Base-by-base conservation (phyloP, 2,888 invertebrate species). In the Matsumyia berberina region DNA sequence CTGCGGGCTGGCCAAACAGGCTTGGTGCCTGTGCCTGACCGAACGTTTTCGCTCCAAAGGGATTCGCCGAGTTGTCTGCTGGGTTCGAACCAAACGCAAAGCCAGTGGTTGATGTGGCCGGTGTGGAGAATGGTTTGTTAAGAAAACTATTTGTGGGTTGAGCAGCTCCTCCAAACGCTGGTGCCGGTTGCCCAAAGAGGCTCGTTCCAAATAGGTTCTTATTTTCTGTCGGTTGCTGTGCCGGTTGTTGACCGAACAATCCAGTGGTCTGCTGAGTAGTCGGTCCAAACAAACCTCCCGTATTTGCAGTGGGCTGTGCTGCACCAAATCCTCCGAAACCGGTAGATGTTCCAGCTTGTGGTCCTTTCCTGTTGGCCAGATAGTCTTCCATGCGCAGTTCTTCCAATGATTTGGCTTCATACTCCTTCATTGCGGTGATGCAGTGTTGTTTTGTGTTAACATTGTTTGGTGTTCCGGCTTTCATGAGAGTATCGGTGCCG, bases 351-450 rank as follows among this genome's bases (percentile, higher is more conserved):
- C 92, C 89, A 33, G 92, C 90, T 87, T 93, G 93, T 15, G 92
- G 93, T 42, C 98, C 97, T 92, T 99, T 99, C 2, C 98, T 93
- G 64, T 97, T 97, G 0, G 96, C 96, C 24, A 94, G 92, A 91
- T 99, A 99, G 92, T 99, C 99, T 89, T 99, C 99, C 70, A 96
- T 92, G 8, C 99, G 94, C 4, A 99, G 92, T 91, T 99, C 99
- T 92, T 99, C 99, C 24, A 99, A 92, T 0, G 97, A 97, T 91
- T 99, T 99, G 58, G 91, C 92, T 89, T 99, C 99, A 90, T 99
- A 99, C 90, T 99, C 98, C 93, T 98, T 98, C 99, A 99, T 99
- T 77, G 97, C 97, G 0, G 98, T 98, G 81, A 99, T 99, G 91
- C 99, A 99, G 90, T 98, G 97, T 90, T 98, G 98, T 88, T 97